These are phyloP conservation scores for Hemiprocne comata DNA, from an alignment of 2,113 vertebrate genomes.

Conservation along the genomic window DNA sequence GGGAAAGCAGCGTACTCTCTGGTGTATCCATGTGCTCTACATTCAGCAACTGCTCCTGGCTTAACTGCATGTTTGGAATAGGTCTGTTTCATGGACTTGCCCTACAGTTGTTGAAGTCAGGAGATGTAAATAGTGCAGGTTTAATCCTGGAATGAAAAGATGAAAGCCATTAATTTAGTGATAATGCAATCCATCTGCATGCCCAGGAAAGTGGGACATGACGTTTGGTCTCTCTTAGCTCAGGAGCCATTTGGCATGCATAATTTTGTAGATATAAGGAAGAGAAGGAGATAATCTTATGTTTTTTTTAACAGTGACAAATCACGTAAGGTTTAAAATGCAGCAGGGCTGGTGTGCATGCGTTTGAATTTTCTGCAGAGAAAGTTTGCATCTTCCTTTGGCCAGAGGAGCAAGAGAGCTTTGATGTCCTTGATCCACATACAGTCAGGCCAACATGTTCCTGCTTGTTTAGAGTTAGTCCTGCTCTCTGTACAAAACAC, in stretches of 20 bases:
- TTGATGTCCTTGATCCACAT: background rate
- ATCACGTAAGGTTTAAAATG: background rate
- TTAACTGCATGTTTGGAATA: background rate
- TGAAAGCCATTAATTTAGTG: background rate
- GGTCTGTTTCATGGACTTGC: background rate
- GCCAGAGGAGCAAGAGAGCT: background rate
- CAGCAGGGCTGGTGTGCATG: fast-evolving
- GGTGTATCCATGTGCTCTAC: no score
- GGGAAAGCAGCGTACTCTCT: background rate
- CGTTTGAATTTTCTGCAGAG: background rate
- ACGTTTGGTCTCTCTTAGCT: background rate
- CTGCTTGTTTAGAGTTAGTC: background rate
- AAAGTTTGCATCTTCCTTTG: background rate
- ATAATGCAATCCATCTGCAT: background rate
- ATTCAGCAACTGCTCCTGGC: background rate
- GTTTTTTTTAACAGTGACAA: background rate
- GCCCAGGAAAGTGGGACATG: background rate
- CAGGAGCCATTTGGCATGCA: background rate
- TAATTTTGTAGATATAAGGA: background rate
- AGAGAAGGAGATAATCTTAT: background rate
- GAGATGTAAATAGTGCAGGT: background rate
- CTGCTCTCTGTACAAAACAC: background rate
- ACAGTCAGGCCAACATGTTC: background rate
- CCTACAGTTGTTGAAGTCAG: background rate
- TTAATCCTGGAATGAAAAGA: background rate